Evolutionary conservation across 2,888 invertebrate genomes (phyloP).

Genomic region (Lepetodrilus schrolli): DNA sequence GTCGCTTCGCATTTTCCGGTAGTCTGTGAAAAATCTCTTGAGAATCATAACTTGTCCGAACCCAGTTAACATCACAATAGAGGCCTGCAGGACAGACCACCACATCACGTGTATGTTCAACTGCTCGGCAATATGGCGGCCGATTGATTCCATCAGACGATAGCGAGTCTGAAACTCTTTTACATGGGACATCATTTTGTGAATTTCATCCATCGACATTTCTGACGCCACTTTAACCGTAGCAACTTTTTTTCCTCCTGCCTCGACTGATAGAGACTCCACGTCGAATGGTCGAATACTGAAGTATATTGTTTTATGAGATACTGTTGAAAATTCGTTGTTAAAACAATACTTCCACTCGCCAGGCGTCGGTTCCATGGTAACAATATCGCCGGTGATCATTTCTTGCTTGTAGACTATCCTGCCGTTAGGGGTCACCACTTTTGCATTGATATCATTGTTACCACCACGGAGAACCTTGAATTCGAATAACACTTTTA

Average conservation of each 20-base stretch:
- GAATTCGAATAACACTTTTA: conserved; percentile 62
- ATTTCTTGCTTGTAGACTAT: conserved; percentile 62
- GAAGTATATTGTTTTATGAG: conserved; percentile 68
- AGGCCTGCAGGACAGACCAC: conserved; percentile 66
- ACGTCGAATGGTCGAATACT: conserved; percentile 61
- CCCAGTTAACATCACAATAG: conserved; percentile 66
- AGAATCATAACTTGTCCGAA: conserved; percentile 70
- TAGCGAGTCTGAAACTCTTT: conserved; percentile 54
- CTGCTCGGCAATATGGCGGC: conserved; percentile 67
- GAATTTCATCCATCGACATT: conserved; percentile 60
- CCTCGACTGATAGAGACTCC: conserved; percentile 59
- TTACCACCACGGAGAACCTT: conserved; percentile 69
- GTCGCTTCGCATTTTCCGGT: too few species aligned
- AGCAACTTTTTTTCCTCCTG: conserved; percentile 49
- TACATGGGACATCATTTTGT: conserved; percentile 54
- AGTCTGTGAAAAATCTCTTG: conserved; percentile 68
- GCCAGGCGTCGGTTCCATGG: conserved; percentile 67
- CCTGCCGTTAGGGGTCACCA: conserved; percentile 68
- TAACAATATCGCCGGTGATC: conserved; percentile 50
- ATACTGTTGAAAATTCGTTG: conserved; percentile 69
- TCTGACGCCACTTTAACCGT: conserved; percentile 54
- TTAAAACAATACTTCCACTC: conserved; percentile 69
- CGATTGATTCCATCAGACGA: conserved; percentile 65
- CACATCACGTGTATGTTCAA: conserved; percentile 62
- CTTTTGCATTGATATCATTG: conserved; percentile 66